Conservation (phyloP, 1,140 invertebrate genomes). For the Papilio polyxenes region DNA sequence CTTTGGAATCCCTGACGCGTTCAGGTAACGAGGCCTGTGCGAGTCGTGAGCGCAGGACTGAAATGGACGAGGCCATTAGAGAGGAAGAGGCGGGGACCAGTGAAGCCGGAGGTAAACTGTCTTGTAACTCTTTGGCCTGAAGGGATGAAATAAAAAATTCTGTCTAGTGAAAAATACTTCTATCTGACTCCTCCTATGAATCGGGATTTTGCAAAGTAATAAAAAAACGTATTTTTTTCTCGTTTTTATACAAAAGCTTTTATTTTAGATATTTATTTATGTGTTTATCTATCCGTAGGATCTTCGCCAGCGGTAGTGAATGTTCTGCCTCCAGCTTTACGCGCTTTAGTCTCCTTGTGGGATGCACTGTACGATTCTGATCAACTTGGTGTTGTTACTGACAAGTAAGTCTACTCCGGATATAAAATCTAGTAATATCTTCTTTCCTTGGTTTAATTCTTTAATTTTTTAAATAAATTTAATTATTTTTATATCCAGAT, state of each 20-base stretch:
- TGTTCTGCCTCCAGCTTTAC: constrained; percentile 91
- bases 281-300: constrained; percentile 55
- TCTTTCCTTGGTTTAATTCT: background rate
- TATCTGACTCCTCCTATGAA: too few relatives aligned
- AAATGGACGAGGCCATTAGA: constrained; percentile 69
- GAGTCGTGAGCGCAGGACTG: constrained; percentile 82
- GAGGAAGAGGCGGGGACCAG: constrained; percentile 81
- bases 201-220: too few relatives aligned
- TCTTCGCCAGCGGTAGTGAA: constrained; percentile 82
- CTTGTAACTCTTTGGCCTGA: background rate
- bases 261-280: background rate
- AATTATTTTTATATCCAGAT: constrained; percentile 43
- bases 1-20: constrained; percentile 87
- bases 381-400: constrained; percentile 60
- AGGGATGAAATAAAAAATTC: too few relatives aligned
- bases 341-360: constrained; percentile 92
- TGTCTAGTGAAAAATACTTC: too few relatives aligned
- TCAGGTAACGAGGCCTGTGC: constrained; percentile 87
- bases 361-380: constrained; percentile 87
- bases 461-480: background rate
- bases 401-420: constrained; percentile 56
- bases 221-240: too few relatives aligned
- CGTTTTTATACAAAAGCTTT: too few relatives aligned
- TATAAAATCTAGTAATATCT: too few relatives aligned
- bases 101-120: constrained; percentile 48